Evolutionary conservation across 2,797 vertebrate genomes (phyloP).

Genomic region (Tauraco hartlaubi): DNA sequence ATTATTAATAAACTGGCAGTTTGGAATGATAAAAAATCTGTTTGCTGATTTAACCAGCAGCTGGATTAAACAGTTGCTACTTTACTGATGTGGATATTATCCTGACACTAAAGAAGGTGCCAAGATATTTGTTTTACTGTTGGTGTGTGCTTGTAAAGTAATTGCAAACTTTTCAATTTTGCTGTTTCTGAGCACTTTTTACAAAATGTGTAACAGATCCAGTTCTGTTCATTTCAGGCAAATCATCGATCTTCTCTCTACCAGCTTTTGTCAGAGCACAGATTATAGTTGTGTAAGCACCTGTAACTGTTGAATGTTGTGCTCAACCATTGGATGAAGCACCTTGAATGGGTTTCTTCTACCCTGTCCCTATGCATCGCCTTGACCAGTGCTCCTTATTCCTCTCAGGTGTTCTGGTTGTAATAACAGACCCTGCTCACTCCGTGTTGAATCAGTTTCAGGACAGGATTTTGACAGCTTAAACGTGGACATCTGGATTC

Average conservation of each 20-base stretch:
- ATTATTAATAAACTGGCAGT: background rate
- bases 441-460: background rate
- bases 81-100: background rate
- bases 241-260: background rate
- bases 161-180: background rate
- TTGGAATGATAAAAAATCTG: background rate
- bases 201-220: background rate
- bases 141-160: background rate
- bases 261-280: background rate
- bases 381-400: background rate
- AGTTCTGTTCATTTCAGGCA: background rate
- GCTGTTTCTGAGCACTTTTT: background rate
- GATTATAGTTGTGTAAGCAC: background rate
- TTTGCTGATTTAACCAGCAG: background rate
- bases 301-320: background rate
- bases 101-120: background rate
- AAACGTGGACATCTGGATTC: background rate
- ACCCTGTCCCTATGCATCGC: background rate
- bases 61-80: background rate
- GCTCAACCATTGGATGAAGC: background rate
- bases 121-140: background rate
- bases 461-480: background rate
- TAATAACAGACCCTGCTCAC: background rate
- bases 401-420: background rate
- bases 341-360: background rate